Percentiles rank a stretch among this genome's conserved stretches.
These are phyloP conservation scores for Psittacula echo DNA, from an alignment of 2,797 vertebrate species.

Conservation along the genomic window DNA sequence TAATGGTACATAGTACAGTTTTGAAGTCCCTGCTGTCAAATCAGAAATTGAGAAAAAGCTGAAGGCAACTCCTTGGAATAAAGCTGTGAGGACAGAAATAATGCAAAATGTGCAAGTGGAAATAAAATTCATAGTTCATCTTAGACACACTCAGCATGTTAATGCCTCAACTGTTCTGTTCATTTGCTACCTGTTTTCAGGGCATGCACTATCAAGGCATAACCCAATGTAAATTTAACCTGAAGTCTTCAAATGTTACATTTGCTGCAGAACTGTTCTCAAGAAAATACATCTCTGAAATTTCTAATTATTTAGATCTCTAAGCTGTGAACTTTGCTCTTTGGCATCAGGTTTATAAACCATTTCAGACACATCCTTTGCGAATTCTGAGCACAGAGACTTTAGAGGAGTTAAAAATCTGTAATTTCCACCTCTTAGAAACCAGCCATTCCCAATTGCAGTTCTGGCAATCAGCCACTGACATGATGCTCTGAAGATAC, in stretches of 20 bases:
- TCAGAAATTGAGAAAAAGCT: neutral
- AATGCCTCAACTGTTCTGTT: neutral
- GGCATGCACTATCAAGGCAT: neutral
- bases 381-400: neutral
- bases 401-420: neutral
- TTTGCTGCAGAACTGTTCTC: neutral
- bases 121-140: neutral
- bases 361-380: neutral
- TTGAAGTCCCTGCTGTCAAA: neutral
- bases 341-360: neutral
- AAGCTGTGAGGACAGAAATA: neutral
- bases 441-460: neutral
- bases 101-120: neutral
- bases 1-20: too few relatives aligned
- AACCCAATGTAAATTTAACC: neutral
- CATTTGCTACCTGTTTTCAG: neutral
- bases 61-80: neutral
- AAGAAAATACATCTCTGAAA: neutral
- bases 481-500: rapidly evolving
- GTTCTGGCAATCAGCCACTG: neutral
- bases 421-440: neutral
- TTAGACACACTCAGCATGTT: neutral
- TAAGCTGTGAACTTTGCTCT: neutral
- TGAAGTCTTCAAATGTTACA: neutral
- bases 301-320: neutral